Evolutionary conservation across 2,113 vertebrate genomes (phyloP).

Genomic region (Strix aluco): DNA sequence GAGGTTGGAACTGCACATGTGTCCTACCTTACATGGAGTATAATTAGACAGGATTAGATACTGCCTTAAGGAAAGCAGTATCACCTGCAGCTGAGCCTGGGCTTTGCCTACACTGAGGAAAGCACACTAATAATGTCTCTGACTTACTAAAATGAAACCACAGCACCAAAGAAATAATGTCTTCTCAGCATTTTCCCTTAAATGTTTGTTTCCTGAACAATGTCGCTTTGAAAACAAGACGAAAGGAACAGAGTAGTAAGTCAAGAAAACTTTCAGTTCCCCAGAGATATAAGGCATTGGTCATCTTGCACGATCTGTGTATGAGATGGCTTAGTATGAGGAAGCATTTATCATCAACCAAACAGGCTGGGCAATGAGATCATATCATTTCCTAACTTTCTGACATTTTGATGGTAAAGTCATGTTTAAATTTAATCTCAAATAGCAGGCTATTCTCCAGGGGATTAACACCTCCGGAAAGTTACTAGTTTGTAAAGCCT

Average conservation of each 20-base stretch:
- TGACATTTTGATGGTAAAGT: neutral
- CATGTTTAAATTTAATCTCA: neutral
- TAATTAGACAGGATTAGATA: neutral
- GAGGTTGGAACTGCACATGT: neutral
- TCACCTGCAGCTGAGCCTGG: neutral
- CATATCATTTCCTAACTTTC: neutral
- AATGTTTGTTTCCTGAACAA: neutral
- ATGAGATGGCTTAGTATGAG: neutral
- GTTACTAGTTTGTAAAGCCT: neutral
- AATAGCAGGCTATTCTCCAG: neutral
- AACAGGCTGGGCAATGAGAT: neutral
- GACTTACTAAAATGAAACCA: neutral
- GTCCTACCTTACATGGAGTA: neutral
- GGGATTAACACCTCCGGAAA: neutral
- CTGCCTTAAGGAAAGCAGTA: neutral
- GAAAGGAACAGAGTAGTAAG: neutral
- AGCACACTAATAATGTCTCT: neutral
- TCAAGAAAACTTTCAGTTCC: neutral
- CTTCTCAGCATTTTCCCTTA: neutral
- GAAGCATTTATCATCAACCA: constrained; percentile 4
- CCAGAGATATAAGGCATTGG: neutral
- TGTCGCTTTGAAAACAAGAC: neutral
- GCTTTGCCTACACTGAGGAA: neutral
- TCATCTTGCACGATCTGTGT: neutral
- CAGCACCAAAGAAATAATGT: neutral